Evolutionary conservation across 2,888 invertebrate genomes (phyloP), one percentile per base, ranked within the genome.

Genomic region (Dione juno): DNA sequence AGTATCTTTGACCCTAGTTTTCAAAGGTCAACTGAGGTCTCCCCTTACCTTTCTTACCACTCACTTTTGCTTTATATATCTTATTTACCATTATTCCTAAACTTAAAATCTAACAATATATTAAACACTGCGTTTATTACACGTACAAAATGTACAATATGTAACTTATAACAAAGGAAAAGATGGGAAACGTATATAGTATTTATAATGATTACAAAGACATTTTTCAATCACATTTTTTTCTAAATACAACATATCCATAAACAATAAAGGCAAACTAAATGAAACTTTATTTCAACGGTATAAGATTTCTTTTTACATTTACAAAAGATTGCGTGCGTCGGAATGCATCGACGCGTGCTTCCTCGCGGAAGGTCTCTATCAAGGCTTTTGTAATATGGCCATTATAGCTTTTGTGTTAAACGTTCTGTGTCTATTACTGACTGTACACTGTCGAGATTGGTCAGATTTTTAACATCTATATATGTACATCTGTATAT

Each of bases 341-440:
- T 65, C 52, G 41, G 48, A 48, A 73, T 41, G 68, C 76, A 73
- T 63, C 73, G 67, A 57, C 68, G 74, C 76, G 74, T 76, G 68
- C 57, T 71, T 73, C 74, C 84, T 81, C 78, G 59, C 43, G 67
- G 79, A 84, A 86, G 84, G 85, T 83, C 84, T 82, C 70, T 79
- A 78, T 72, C 83, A 82, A 85, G 85, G 84, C 63, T 67, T 64
- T 59, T 69, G 61, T 65, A 67, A 21, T 50, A 14, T 64, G 54
- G 35, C 14, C 52, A 53, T 43, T 52, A 66, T 66, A 35, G 53
- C 66, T 54, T 66, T 66, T 54, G 66, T 66, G 37, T 37, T 66
- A 53, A 64, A 45, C 19, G 45, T 48, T 63, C 14, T 61, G 28
- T 41, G n/a, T 37, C 54, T 37, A 37, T 37, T 10, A n/a, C 54